Evolutionary conservation across 2,113 vertebrate species (phyloP).

Genomic region (Carassius carassius): DNA sequence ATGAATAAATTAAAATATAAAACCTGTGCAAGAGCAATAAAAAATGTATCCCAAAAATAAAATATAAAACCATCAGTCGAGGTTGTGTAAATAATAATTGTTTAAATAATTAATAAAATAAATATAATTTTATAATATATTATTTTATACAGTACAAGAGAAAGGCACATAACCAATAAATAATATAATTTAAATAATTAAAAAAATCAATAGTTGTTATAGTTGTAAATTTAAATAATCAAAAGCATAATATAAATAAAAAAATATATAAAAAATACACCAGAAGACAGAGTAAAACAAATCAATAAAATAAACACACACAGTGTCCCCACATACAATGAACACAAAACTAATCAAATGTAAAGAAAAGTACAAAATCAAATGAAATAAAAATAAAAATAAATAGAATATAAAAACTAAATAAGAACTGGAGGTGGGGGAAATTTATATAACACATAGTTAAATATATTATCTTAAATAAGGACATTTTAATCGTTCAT

Average conservation of each 20-base stretch:
- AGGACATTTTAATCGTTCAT: neutral
- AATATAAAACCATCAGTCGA: neutral
- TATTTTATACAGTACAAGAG: neutral
- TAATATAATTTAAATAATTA: neutral
- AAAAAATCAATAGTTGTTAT: neutral
- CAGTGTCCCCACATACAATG: too few species aligned
- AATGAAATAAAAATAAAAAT: too few species aligned
- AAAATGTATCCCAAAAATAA: neutral
- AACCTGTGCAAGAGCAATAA: too few species aligned
- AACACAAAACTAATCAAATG: neutral
- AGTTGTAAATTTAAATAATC: neutral
- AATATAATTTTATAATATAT: neutral
- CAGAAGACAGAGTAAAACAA: neutral
- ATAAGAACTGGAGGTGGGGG: too few species aligned
- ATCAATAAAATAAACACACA: neutral
- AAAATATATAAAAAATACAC: neutral
- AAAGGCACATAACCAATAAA: neutral
- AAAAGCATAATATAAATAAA: neutral
- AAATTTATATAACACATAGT: too few species aligned
- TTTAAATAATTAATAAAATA: neutral
- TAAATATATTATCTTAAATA: too few species aligned
- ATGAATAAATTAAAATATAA: neutral
- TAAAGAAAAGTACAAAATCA: neutral
- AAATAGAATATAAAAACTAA: too few species aligned
- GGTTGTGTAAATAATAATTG: neutral